Percentiles rank a stretch among this genome's conserved stretches.
Conservation (phyloP, 2,113 vertebrate species). For the Morone saxatilis region DNA sequence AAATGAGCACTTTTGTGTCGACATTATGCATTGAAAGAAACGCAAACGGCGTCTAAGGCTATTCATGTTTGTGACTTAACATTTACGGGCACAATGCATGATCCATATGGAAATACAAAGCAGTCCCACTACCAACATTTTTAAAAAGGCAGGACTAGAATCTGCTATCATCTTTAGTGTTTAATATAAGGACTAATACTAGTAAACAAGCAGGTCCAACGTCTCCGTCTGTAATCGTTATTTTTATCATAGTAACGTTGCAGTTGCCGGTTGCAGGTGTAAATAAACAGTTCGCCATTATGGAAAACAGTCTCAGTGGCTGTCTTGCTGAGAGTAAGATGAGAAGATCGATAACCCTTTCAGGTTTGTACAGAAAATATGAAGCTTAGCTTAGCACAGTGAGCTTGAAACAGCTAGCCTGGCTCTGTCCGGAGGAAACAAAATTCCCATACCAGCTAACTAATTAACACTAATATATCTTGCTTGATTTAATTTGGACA, state of each 20-base stretch:
- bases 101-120: neutral
- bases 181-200: neutral
- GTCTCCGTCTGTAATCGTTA: neutral
- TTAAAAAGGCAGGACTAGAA: neutral
- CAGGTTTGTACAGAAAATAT: too few relatives aligned
- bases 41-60: neutral
- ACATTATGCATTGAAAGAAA: conserved; percentile 41
- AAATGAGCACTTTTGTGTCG: conserved; percentile 59
- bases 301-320: too few relatives aligned
- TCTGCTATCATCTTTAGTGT: neutral
- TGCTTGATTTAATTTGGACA: too few relatives aligned
- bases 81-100: neutral
- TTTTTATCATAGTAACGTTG: neutral
- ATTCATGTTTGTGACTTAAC: neutral
- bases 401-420: too few relatives aligned
- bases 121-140: neutral
- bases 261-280: neutral
- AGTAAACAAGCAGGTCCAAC: neutral
- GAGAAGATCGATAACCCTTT: too few relatives aligned
- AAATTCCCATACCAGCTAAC: too few relatives aligned
- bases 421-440: too few relatives aligned
- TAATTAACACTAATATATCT: too few relatives aligned
- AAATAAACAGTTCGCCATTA: neutral
- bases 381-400: too few relatives aligned
- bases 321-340: too few relatives aligned